These are phyloP conservation scores for Bergia puertoricense DNA, from an alignment of 92 coral and sea anemone species.

Conservation along the genomic window DNA sequence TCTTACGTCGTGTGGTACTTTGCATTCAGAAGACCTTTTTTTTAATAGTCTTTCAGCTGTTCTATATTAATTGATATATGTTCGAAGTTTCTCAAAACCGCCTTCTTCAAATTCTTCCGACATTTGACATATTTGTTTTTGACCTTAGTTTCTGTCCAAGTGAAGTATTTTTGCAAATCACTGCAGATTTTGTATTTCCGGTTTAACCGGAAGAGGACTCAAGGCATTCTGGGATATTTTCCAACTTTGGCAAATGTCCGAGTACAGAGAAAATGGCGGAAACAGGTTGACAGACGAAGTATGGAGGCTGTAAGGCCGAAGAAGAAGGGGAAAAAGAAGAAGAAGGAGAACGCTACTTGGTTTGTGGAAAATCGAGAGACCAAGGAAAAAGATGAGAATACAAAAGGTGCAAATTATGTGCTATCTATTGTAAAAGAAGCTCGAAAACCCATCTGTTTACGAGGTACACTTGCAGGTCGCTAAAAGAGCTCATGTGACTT, in stretches of 20 bases:
- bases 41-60: too few species aligned
- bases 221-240: constrained; percentile 31
- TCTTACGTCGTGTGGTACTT: too few species aligned
- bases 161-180: neutral
- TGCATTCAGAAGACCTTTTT: too few species aligned
- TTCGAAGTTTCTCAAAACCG: too few species aligned
- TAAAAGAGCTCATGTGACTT: constrained; percentile 29
- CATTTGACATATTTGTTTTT: neutral
- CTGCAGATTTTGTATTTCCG: neutral
- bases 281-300: constrained; percentile 27
- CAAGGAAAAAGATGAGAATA: constrained; percentile 7
- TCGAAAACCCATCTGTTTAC: constrained; percentile 11
- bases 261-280: constrained; percentile 30
- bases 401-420: constrained; percentile 22
- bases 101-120: too few species aligned
- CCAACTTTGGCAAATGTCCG: constrained; percentile 10
- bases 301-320: constrained; percentile 96
- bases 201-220: constrained; percentile 23
- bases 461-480: constrained; percentile 10
- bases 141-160: neutral
- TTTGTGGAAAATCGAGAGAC: constrained; percentile 29
- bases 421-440: neutral
- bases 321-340: constrained; percentile 81
- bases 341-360: constrained; percentile 52
- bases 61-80: too few species aligned